Evolutionary conservation across 2,113 vertebrate species (phyloP).

Genomic region (Sakesphorus luctuosus): DNA sequence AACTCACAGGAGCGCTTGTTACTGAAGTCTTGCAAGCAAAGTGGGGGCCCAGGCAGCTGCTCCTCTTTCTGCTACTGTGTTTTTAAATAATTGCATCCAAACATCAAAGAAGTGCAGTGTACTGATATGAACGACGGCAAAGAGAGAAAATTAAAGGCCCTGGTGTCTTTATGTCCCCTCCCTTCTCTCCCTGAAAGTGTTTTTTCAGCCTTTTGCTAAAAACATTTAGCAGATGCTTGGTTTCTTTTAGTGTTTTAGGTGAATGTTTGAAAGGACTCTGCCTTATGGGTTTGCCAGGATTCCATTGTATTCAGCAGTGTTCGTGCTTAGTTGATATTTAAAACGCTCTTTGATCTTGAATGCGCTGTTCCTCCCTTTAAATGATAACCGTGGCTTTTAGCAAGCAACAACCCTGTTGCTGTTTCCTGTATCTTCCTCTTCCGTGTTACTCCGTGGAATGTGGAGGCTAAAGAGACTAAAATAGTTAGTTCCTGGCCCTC

Average conservation of each 20-base stretch:
- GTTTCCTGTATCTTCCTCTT: not conserved
- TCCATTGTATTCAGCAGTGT: not conserved
- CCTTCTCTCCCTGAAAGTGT: not conserved
- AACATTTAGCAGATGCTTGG: not conserved
- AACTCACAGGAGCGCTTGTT: not conserved
- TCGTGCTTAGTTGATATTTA: not conserved
- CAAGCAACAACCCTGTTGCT: not conserved
- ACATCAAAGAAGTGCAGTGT: not conserved
- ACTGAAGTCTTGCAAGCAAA: not conserved
- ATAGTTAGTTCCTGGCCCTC: not conserved
- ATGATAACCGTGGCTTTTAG: not conserved
- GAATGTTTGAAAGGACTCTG: not conserved
- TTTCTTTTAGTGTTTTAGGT: not conserved
- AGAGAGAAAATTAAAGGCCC: not conserved
- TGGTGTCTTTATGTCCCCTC: not conserved
- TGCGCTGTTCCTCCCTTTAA: not conserved
- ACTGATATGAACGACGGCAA: not conserved
- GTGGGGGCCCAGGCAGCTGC: not conserved
- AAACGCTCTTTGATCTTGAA: not conserved
- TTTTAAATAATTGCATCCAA: not conserved
- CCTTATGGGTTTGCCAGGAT: not conserved
- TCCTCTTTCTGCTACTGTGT: not conserved
- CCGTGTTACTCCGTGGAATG: not conserved
- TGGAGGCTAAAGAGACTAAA: not conserved
- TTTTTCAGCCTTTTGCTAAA: not conserved